Base-by-base conservation (phyloP, 2,113 vertebrate species). In the Rhizomys pruinosus region DNA sequence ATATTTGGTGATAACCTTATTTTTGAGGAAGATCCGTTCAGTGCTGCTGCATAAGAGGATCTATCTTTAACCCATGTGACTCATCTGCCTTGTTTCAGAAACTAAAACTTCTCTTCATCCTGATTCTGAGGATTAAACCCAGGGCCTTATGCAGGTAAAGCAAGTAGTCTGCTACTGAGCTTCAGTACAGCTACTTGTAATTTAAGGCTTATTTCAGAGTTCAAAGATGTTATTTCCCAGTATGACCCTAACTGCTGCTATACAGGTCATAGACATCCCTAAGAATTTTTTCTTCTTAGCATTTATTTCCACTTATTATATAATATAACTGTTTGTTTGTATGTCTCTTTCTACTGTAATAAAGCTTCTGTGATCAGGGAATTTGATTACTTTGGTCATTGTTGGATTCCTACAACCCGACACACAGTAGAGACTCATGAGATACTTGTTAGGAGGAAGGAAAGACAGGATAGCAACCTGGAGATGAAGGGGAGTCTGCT, bases 211-310 rank as follows among this genome's bases (percentile, higher is more conserved):
- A 6, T 79, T 15, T 29, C 3, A 47, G 23, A 87, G 12, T 16
- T 66, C 87, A 89, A 95, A 91, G 80, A 15, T 81, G 29, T 2
- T 25, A 47, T 69, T 92, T 95, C 74, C 19, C 37, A 92, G 7
- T 80, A 61, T 73, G 47, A 86, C 0, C 27, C 79, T 86, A 0
- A 52, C 32, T 90, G 52, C 3, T 71, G 32, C 47, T 52, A 32
- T 32, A 55, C 7, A 66, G 8, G 39, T 82, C 34, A 86, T 57
- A 73, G 15, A 57, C 47, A 91, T 57, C 78, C 22, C 5, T 29
- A n/a, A n/a, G 3, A 3, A 39, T 85, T 44, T 66, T 82, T 69
- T 87, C 39, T 79, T 20, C 1, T 66, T 71, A 84, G 44, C 32
- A 93, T 66, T 94, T 84, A 93, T 34, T 86, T 84, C 16, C 3